Conservation (phyloP, 2,113 vertebrate genomes). For the Catharus minimus region DNA sequence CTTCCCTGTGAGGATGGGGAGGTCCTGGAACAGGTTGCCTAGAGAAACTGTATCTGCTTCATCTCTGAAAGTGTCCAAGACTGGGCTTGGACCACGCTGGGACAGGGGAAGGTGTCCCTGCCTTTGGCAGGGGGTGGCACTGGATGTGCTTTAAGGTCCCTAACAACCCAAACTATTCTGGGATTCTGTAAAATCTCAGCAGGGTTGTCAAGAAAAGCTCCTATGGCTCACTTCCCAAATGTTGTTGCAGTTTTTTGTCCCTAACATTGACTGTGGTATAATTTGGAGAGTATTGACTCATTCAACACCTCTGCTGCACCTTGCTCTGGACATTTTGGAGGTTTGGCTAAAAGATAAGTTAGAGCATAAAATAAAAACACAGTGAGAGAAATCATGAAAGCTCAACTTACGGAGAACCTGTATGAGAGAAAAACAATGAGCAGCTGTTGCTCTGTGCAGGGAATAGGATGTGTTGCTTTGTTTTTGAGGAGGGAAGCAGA, state of each 20-base stretch:
- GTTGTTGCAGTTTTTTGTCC: not conserved
- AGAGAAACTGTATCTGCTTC: not conserved
- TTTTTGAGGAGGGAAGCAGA: not conserved
- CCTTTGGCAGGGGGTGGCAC: not conserved
- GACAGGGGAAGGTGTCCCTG: not conserved
- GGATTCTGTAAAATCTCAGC: not conserved
- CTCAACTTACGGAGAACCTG: not conserved
- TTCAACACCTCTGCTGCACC: not conserved
- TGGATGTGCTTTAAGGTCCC: not conserved
- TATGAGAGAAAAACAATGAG: not conserved
- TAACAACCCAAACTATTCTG: not conserved
- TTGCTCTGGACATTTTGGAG: not conserved
- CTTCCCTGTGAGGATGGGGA: accelerated
- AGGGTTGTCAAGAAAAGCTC: not conserved
- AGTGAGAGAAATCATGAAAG: not conserved
- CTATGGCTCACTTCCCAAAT: not conserved
- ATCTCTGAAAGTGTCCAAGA: not conserved
- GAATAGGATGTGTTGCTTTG: not conserved
- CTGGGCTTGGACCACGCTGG: not conserved
- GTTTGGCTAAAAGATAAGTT: not conserved
- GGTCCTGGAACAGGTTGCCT: not conserved
- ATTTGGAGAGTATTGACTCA: not conserved
- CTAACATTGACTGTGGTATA: not conserved
- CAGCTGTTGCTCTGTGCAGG: not conserved
- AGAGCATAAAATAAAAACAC: not conserved